Conservation (phyloP, 2,888 invertebrate genomes). For the Tetragonisca angustula region DNA sequence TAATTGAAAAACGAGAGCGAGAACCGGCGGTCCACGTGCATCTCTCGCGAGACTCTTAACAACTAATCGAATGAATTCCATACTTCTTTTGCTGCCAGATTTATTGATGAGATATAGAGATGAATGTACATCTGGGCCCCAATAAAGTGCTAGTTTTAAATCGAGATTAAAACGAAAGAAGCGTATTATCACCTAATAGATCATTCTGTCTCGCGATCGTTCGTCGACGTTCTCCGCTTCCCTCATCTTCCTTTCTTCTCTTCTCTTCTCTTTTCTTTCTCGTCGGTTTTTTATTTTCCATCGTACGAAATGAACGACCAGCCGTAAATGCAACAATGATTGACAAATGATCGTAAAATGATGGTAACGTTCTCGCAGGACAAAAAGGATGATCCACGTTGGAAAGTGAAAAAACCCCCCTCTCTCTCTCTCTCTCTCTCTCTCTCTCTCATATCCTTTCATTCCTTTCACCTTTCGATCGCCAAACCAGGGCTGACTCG, state of each 20-base stretch:
- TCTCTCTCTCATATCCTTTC: not conserved
- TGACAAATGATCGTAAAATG: conserved; percentile 18
- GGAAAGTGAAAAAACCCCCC: conserved; percentile 29
- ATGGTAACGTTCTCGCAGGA: conserved; percentile 40
- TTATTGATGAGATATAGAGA: conserved; percentile 69
- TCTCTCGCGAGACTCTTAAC: conserved; percentile 29
- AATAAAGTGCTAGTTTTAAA: conserved; percentile 56
- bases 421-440: not conserved
- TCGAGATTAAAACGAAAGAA: conserved; percentile 52
- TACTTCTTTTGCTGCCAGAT: conserved; percentile 66
- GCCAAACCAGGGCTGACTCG: not conserved
- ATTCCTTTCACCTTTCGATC: not conserved
- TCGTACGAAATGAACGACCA: conserved; percentile 34
- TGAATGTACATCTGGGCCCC: conserved; percentile 65
- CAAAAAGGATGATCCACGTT: conserved; percentile 29
- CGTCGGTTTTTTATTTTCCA: not conserved
- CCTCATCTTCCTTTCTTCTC: not conserved
- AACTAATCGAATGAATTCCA: conserved; percentile 64
- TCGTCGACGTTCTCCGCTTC: conserved; percentile 33
- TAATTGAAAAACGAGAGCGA: not conserved
- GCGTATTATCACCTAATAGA: conserved; percentile 47
- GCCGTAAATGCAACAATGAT: conserved; percentile 52
- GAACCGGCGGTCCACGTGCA: not conserved
- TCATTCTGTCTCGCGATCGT: conserved; percentile 47
- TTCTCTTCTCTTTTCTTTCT: not conserved